These are phyloP conservation scores for Cyclargus thomasi DNA, from an alignment of 1,140 invertebrate genomes.

Conservation along the genomic window DNA sequence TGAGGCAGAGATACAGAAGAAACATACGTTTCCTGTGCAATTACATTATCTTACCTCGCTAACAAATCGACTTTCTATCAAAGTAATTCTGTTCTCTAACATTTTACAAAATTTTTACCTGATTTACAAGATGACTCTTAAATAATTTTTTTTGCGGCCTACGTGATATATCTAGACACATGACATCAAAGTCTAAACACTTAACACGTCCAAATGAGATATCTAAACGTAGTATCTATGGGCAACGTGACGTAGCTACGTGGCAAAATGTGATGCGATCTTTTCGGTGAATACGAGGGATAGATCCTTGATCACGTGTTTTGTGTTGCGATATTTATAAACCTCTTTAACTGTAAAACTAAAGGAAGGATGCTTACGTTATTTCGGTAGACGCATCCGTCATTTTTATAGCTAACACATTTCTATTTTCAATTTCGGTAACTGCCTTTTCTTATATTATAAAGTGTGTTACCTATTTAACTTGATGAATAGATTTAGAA, in stretches of 20 bases:
- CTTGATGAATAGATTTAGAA: no score
- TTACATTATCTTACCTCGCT: not conserved
- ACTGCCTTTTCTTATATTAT: no score
- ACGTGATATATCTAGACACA: not conserved
- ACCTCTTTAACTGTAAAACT: not conserved
- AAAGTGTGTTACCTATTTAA: no score
- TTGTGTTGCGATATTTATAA: not conserved
- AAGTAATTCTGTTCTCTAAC: not conserved
- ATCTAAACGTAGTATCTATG: conserved; percentile 2
- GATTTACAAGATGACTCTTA: not conserved
- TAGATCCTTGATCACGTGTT: conserved; percentile 27
- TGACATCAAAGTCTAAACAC: not conserved
- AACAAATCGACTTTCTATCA: not conserved
- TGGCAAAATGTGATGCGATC: conserved; percentile 29
- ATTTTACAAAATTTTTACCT: not conserved
- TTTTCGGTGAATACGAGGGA: conserved; percentile 30
- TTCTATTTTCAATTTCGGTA: no score
- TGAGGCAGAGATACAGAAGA: not conserved
- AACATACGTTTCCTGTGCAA: not conserved
- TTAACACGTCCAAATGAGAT: not conserved
- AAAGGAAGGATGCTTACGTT: not conserved
- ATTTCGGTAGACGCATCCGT: not conserved
- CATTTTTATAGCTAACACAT: not conserved
- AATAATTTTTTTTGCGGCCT: not conserved
- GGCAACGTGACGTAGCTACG: conserved; percentile 12